Conservation (phyloP, 2,113 vertebrate species). For the Crotalus viridis region DNA sequence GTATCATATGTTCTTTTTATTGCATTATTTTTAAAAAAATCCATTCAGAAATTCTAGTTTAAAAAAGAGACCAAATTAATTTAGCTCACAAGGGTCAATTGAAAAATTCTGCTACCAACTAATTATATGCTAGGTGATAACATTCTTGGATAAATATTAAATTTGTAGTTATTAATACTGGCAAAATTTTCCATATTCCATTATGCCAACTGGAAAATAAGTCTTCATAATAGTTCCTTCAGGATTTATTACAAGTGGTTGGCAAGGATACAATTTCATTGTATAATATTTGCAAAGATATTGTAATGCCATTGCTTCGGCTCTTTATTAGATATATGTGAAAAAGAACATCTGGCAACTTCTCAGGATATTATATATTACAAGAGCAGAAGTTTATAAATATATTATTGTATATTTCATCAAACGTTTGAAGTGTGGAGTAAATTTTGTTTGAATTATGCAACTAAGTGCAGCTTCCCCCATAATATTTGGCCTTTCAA, state of each 20-base stretch:
- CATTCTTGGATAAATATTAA: slow-evolving; percentile 74
- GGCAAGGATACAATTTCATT: slow-evolving; percentile 61
- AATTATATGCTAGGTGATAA: slow-evolving; percentile 77
- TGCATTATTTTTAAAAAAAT: slow-evolving; percentile 26
- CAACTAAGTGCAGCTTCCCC: neutral
- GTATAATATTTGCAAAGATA: slow-evolving; percentile 59
- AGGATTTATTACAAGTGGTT: slow-evolving; percentile 68
- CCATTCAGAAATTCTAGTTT: slow-evolving; percentile 36
- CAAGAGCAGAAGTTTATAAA: slow-evolving; percentile 28
- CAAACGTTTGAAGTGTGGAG: slow-evolving; percentile 30
- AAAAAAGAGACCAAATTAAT: slow-evolving; percentile 58
- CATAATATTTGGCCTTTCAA: slow-evolving; percentile 13
- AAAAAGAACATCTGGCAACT: slow-evolving; percentile 29
- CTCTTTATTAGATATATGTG: slow-evolving; percentile 30
- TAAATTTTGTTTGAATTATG: slow-evolving; percentile 50
- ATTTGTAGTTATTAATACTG: slow-evolving; percentile 72
- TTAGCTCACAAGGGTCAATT: slow-evolving; percentile 72
- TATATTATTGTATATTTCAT: slow-evolving; percentile 34
- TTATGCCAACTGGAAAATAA: slow-evolving; percentile 72
- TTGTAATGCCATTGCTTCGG: slow-evolving; percentile 34
- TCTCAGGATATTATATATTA: slow-evolving; percentile 36
- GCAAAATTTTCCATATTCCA: slow-evolving; percentile 72
- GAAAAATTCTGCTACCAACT: slow-evolving; percentile 68
- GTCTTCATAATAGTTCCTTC: slow-evolving; percentile 73
- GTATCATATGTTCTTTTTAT: slow-evolving; percentile 24